A percentile compares a stretch with the other conserved stretches of the same genome.
These are phyloP conservation scores for Onychostruthus taczanowskii DNA, from an alignment of 2,113 vertebrate species.

Conservation along the genomic window DNA sequence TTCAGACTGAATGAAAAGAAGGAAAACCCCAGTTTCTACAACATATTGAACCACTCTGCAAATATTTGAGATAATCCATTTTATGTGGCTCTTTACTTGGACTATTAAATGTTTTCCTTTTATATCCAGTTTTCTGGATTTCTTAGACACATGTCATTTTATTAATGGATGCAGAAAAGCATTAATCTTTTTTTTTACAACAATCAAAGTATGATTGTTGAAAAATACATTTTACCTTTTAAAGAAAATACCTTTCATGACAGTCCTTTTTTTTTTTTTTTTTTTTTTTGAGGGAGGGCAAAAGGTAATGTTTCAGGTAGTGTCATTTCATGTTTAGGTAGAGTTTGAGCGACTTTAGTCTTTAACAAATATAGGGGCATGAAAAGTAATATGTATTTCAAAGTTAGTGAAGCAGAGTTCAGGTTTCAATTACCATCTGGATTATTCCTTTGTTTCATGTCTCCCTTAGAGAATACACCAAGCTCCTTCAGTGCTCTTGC, in stretches of 20 bases:
- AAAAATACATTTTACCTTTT: not conserved
- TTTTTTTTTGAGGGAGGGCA: not conserved
- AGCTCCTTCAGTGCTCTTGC: fast-evolving
- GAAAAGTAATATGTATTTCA: not conserved
- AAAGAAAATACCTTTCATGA: fast-evolving
- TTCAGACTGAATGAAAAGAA: not conserved
- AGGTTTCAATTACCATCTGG: not conserved
- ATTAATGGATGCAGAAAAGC: not conserved
- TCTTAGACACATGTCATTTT: not conserved
- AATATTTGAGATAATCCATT: not conserved
- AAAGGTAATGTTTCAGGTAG: not conserved
- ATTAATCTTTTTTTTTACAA: not conserved
- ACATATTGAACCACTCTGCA: not conserved
- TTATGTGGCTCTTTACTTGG: not conserved
- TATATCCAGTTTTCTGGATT: not conserved
- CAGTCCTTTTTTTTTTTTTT: not conserved
- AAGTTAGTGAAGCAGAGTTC: not conserved
- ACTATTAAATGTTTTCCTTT: not conserved
- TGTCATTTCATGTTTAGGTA: not conserved
- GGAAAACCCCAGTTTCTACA: not conserved
- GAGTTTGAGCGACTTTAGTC: not conserved
- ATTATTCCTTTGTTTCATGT: not conserved
- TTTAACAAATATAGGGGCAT: no score
- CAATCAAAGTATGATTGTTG: not conserved
- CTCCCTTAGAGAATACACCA: no score